These are phyloP conservation scores for Lasioglossum villosulum DNA, from an alignment of 2,888 invertebrate genomes.

Conservation along the genomic window DNA sequence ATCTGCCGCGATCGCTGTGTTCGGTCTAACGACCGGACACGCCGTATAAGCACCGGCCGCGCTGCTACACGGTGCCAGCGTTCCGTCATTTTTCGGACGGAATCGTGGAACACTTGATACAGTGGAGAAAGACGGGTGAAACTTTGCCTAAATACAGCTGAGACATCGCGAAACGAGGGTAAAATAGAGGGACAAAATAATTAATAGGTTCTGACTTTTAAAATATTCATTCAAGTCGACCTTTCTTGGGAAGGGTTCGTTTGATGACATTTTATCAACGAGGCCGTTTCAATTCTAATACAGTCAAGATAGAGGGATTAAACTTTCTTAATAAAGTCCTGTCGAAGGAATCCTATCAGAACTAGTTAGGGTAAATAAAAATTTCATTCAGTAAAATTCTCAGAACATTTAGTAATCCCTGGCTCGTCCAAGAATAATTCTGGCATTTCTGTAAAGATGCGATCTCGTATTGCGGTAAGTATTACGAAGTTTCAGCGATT, in stretches of 20 bases:
- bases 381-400: no score
- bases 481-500: background rate
- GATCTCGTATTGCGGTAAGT: background rate
- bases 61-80: background rate
- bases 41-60: conserved; percentile 43
- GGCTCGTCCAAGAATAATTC: background rate
- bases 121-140: background rate
- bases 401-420: background rate
- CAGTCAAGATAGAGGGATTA: background rate
- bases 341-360: background rate
- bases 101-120: background rate
- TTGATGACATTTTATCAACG: no score
- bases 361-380: background rate
- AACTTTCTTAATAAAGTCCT: background rate
- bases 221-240: no score
- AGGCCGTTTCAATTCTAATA: no score
- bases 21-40: conserved; percentile 66
- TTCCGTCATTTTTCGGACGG: background rate
- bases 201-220: background rate
- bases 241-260: no score
- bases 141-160: background rate
- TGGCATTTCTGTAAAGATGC: background rate
- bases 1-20: conserved; percentile 70
- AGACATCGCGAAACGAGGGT: background rate
- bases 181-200: background rate